Conservation (phyloP, 2,113 vertebrate genomes). For the Platichthys flesus region DNA sequence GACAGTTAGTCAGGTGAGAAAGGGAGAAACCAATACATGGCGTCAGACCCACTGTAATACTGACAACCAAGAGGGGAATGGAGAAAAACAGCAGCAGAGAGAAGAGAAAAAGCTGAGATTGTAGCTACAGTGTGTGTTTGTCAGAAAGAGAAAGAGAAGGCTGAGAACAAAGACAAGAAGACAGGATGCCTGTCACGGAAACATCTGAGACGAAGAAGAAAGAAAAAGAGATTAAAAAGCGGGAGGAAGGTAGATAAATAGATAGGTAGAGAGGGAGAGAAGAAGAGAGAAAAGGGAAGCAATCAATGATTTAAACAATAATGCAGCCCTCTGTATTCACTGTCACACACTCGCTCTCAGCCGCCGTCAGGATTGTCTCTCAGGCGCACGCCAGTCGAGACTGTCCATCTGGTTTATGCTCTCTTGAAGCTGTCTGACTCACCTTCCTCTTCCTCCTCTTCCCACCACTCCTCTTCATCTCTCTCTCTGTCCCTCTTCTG, state of each 20-base stretch:
- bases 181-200: constrained; percentile 57
- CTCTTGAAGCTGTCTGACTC: constrained; percentile 71
- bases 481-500: constrained; percentile 6
- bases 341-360: constrained; percentile 81
- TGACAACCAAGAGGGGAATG: background rate
- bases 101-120: background rate
- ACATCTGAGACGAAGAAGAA: constrained; percentile 61
- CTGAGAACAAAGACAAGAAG: constrained; percentile 54
- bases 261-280: constrained; percentile 15
- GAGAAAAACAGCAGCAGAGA: background rate
- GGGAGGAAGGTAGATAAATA: constrained; percentile 43
- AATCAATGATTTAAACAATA: constrained; percentile 88
- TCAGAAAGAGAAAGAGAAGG: constrained; percentile 13
- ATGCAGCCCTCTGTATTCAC: constrained; percentile 85
- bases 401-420: constrained; percentile 72
- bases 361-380: constrained; percentile 74
- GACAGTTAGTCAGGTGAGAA: background rate
- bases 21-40: background rate
- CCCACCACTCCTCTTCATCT: constrained; percentile 1
- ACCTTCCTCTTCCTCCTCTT: constrained; percentile 36
- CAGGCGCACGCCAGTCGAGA: constrained; percentile 57
- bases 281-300: constrained; percentile 58
- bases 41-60: constrained; percentile 5
- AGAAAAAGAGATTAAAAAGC: constrained; percentile 37
- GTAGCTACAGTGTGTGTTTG: background rate